Evolutionary conservation across 2,888 invertebrate species (phyloP), one percentile per base, ranked within the genome.

Genomic region (Epirrita christyi): DNA sequence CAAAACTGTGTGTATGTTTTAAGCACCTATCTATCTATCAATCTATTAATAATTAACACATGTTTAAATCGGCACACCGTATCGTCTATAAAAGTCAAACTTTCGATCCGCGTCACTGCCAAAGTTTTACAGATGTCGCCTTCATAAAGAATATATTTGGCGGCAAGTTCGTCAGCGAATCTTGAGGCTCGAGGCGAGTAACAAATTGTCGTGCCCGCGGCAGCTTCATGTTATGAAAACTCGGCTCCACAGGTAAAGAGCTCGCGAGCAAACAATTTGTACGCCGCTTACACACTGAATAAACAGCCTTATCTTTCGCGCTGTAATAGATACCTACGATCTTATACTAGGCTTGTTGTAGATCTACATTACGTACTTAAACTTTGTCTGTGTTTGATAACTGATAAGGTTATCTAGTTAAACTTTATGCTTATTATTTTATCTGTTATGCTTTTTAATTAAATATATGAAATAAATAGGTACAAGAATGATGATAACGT

Each of bases 221-320:
- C 85, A 73, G 79, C 77, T 75, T 66, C 64, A 72, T 80, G 84
- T 88, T 88, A 89, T 88, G 88, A 87, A 86, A 88, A 86, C 88
- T 78, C 72, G 64, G 70, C 71, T 75, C 75, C 74, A 75, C 85
- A 90, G 88, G 88, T 88, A 88, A 81, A 79, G 81, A 81, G 75
- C 76, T 76, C 70, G 71, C 72, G 67, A 72, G 85, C 81, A 88
- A 90, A 88, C 89, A 90, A 88, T 89, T 91, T 91, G 87, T 86
- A 79, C 81, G 69, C 76, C 80, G 85, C 81, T 88, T 87, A 86
- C 80, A 81, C 77, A 71, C 80, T 80, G 83, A 84, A 86, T 84
- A 88, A 88, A 88, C 83, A 87, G 82, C 72, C 80, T 83, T 86
- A 86, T 85, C 82, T 81, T 66, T 61, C 53, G 65, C 70, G 72